A percentile compares a stretch with the other conserved stretches of the same genome.
phyloP scores from a whole-genome alignment of 2,888 invertebrate species.

The Ormyrus nitidulus region DNA sequence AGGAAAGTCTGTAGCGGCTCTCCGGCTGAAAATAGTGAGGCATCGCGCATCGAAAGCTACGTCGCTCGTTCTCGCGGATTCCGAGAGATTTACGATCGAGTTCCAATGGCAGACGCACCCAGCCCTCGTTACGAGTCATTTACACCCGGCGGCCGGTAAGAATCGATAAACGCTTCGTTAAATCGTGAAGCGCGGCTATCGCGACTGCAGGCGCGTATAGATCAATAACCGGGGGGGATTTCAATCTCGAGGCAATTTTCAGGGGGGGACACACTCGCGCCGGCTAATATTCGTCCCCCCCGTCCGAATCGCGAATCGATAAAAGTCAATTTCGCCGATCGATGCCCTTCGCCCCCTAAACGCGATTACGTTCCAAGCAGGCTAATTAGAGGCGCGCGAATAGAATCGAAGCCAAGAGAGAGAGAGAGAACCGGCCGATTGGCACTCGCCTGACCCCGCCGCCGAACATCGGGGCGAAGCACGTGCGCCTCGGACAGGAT shows the following conservation, averaged over 20 bases:
- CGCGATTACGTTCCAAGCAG: slow-evolving; percentile 13
- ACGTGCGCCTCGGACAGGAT: background rate
- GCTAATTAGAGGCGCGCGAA: slow-evolving; percentile 1
- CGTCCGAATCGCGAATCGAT: slow-evolving; percentile 5
- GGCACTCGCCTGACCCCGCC: slow-evolving; percentile 20
- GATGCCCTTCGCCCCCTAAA: slow-evolving; percentile 14
- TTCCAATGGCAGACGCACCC: too few species aligned
- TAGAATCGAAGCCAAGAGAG: slow-evolving; percentile 19
- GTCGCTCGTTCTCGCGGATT: too few species aligned
- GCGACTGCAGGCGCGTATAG: background rate
- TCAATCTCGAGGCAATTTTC: slow-evolving; percentile 52
- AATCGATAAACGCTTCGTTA: slow-evolving; percentile 2
- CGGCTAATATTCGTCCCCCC: background rate
- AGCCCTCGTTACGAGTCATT: too few species aligned
- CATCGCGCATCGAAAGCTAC: too few species aligned
- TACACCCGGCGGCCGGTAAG: background rate
- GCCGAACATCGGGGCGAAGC: background rate
- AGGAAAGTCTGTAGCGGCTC: too few species aligned
- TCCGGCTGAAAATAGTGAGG: too few species aligned
- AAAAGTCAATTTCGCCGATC: slow-evolving; percentile 29
- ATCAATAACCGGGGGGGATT: slow-evolving; percentile 19
- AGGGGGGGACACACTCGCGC: background rate
- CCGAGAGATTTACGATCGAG: too few species aligned
- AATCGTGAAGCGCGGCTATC: too few species aligned
- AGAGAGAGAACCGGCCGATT: background rate